These are phyloP conservation scores for Plutella xylostella DNA, from an alignment of 2,888 invertebrate species.

Conservation along the genomic window DNA sequence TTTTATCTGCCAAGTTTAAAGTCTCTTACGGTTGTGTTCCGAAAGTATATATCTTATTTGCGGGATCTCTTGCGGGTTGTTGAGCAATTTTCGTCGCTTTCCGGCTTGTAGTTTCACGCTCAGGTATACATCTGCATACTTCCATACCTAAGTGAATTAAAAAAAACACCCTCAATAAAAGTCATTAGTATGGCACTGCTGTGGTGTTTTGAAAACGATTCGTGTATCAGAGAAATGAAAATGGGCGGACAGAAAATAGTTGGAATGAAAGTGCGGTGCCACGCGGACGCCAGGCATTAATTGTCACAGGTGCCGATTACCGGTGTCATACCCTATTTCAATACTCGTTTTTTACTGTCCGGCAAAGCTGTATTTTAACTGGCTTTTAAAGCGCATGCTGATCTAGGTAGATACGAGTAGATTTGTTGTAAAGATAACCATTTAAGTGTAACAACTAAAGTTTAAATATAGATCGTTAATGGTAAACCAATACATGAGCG, in stretches of 20 bases:
- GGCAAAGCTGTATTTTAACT: not conserved
- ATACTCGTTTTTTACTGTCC: not conserved
- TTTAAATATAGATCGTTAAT: not conserved
- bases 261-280: slow-evolving; percentile 36
- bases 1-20: slow-evolving; percentile 51
- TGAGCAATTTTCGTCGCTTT: too few relatives aligned
- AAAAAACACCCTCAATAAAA: too few relatives aligned
- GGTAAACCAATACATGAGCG: too few relatives aligned
- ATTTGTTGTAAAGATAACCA: not conserved
- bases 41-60: slow-evolving; percentile 8
- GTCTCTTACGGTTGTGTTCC: slow-evolving; percentile 22
- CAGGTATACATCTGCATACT: too few relatives aligned
- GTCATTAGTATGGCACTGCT: too few relatives aligned
- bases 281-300: slow-evolving; percentile 34
- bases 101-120: too few relatives aligned
- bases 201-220: too few relatives aligned
- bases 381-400: not conserved
- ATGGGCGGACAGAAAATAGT: slow-evolving; percentile 9
- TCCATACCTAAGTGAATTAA: too few relatives aligned
- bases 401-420: not conserved
- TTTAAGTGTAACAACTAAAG: not conserved
- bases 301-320: slow-evolving; percentile 55
- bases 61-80: too few relatives aligned
- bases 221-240: not conserved
- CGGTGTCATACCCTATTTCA: slow-evolving; percentile 26